These are phyloP conservation scores for Halichoerus grypus DNA, from an alignment of 2,113 vertebrate species.

Conservation along the genomic window DNA sequence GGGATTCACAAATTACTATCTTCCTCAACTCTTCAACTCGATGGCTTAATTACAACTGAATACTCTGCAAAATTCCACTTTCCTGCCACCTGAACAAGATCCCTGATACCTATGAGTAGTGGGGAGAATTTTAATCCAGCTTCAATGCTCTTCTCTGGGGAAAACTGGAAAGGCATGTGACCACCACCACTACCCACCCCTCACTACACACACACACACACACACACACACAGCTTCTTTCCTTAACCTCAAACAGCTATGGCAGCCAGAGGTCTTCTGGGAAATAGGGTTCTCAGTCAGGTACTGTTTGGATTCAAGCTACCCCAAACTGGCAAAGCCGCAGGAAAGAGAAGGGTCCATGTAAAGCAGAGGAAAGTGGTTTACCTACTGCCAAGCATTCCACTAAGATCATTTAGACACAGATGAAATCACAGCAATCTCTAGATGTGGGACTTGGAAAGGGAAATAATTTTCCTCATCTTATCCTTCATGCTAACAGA, in stretches of 20 bases:
- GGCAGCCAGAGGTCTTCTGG: neutral
- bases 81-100: neutral
- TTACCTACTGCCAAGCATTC: neutral
- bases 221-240: neutral
- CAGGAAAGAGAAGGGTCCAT: neutral
- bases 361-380: neutral
- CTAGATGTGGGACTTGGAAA: neutral
- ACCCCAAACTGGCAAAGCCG: conserved; percentile 43
- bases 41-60: neutral
- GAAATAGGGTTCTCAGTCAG: conserved; percentile 17
- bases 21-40: conserved; percentile 5
- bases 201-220: neutral
- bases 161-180: conserved; percentile 60
- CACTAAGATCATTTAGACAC: conserved; percentile 43
- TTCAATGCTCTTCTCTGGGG: neutral
- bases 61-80: conserved; percentile 9
- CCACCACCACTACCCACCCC: neutral
- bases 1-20: conserved; percentile 7
- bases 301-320: conserved; percentile 35
- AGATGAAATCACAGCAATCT: conserved; percentile 4
- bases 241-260: conserved; percentile 11
- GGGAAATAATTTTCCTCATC: neutral
- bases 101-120: neutral
- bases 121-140: neutral
- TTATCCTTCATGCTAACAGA: neutral